Percentiles rank a stretch among this genome's conserved stretches.
Conservation (phyloP, 2,113 vertebrate genomes). For the Zingel zingel region DNA sequence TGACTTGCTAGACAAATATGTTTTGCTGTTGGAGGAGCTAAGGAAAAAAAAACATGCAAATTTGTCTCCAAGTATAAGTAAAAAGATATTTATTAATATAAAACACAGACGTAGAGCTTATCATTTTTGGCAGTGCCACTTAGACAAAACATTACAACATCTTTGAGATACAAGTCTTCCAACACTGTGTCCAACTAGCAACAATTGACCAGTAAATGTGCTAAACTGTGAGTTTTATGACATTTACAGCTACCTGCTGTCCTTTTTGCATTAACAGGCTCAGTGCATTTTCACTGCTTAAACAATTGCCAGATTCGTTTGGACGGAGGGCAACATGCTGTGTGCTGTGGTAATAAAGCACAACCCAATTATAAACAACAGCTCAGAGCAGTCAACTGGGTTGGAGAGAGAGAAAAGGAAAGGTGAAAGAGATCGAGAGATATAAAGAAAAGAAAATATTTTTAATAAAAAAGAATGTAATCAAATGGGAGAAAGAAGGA, state of each 20-base stretch:
- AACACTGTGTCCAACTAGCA: neutral
- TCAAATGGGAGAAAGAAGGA: neutral
- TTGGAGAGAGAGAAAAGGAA: neutral
- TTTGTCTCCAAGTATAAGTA: neutral
- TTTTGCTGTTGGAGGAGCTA: neutral
- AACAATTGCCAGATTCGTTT: conserved; percentile 23
- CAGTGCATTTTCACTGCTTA: neutral
- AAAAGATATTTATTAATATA: neutral
- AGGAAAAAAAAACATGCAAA: neutral
- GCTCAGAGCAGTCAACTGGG: neutral
- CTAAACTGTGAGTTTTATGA: conserved; percentile 17
- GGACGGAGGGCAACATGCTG: conserved; percentile 1
- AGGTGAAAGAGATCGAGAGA: neutral
- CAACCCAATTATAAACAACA: conserved; percentile 25
- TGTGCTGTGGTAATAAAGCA: neutral
- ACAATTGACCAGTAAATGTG: neutral
- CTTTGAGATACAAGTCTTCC: neutral
- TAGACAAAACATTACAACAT: neutral
- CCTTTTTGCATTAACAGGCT: neutral
- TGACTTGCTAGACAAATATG: neutral
- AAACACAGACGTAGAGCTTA: neutral
- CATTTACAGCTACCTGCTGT: neutral
- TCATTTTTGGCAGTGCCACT: neutral
- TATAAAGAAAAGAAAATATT: neutral
- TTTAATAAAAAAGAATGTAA: neutral